Percentiles rank a stretch among this genome's conserved stretches.
Evolutionary conservation across 2,113 vertebrate species (phyloP).

Genomic region (Ictalurus furcatus): DNA sequence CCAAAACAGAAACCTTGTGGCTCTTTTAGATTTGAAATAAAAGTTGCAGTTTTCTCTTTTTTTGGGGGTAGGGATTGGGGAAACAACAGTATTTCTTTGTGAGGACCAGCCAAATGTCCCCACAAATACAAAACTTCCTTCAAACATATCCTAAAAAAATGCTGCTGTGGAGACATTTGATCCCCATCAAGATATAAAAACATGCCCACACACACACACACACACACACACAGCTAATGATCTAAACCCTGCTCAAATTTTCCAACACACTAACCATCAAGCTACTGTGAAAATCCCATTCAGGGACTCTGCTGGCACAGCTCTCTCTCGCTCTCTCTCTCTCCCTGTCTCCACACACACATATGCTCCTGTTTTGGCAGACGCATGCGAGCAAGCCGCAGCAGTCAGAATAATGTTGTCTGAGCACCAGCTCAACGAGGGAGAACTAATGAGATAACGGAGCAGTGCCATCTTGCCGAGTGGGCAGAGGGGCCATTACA

Average conservation of each 20-base stretch:
- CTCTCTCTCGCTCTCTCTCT: neutral
- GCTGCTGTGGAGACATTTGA: too few species aligned
- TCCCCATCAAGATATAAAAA: too few species aligned
- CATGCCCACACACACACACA: neutral
- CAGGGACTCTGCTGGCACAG: conserved; percentile 9
- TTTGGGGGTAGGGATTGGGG: too few species aligned
- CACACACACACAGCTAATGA: conserved; percentile 5
- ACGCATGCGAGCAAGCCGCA: conserved; percentile 36
- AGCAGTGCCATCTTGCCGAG: conserved; percentile 54
- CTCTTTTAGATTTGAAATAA: neutral
- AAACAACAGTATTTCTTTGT: neutral
- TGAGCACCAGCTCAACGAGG: conserved; percentile 58
- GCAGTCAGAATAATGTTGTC: conserved; percentile 62
- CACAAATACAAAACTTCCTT: neutral
- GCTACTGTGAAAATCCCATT: conserved; percentile 33
- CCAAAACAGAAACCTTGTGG: neutral
- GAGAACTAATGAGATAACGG: conserved; percentile 68
- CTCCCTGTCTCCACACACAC: neutral
- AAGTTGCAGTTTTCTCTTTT: neutral
- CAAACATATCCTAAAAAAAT: neutral
- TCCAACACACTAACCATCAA: conserved; percentile 31
- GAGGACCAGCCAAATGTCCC: neutral
- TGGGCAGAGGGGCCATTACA: conserved; percentile 55
- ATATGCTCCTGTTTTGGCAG: conserved; percentile 55
- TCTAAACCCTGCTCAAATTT: conserved; percentile 23